phyloP scores from a whole-genome alignment of 2,888 invertebrate genomes.

The Frankliniella intonsa region DNA sequence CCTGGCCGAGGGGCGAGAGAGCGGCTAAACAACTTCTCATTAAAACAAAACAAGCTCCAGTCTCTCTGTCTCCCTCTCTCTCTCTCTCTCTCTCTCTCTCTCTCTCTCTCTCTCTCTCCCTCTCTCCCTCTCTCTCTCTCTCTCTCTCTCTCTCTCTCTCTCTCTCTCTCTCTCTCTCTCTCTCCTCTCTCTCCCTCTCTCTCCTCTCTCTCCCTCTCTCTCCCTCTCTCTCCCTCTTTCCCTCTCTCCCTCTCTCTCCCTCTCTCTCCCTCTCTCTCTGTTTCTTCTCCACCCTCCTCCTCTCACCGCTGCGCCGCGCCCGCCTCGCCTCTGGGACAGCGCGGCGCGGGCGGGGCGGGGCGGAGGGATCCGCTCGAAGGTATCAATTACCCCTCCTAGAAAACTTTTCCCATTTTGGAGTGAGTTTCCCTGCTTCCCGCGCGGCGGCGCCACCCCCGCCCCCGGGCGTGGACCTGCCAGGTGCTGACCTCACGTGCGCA shows the following conservation, averaged over 20 bases:
- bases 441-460: not conserved
- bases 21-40: slow-evolving; percentile 19
- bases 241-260: not conserved
- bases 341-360: not conserved
- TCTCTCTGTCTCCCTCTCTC: not conserved
- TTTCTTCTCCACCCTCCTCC: too few species aligned
- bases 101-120: not conserved
- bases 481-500: too few species aligned
- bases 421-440: not conserved
- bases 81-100: not conserved
- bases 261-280: not conserved
- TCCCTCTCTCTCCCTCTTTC: not conserved
- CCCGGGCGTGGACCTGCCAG: not conserved
- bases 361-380: slow-evolving; percentile 19
- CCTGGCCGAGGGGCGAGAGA: too few species aligned
- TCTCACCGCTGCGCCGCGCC: not conserved
- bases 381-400: slow-evolving; percentile 25
- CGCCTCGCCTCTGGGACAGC: not conserved
- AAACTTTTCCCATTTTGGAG: slow-evolving; percentile 26
- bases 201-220: not conserved
- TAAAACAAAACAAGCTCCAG: slow-evolving; percentile 11
- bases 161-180: not conserved
- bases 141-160: not conserved
- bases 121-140: not conserved
- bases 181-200: not conserved